A percentile compares a stretch with the other conserved stretches of the same genome.
Evolutionary conservation across 2,888 invertebrate genomes (phyloP).

Genomic region (Drosophila mulleri): DNA sequence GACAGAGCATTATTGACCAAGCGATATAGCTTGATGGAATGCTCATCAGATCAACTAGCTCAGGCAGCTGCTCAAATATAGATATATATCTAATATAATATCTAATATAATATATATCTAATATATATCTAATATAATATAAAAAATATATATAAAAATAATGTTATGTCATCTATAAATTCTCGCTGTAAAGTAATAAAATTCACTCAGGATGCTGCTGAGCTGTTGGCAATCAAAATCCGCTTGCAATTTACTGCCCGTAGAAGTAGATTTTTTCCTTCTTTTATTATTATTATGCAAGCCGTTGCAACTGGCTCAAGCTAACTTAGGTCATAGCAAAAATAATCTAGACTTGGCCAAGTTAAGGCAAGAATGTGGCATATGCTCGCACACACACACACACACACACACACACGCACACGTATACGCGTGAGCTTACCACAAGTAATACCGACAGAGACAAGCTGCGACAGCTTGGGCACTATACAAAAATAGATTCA

Average conservation of each 20-base stretch:
- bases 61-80: too few relatives aligned
- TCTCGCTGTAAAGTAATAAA: not conserved
- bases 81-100: too few relatives aligned
- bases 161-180: not conserved
- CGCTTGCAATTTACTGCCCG: slow-evolving; percentile 3
- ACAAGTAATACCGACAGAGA: slow-evolving; percentile 40
- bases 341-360: slow-evolving; percentile 19
- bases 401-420: not conserved
- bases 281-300: slow-evolving; percentile 10
- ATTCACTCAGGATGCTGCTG: slow-evolving; percentile 1
- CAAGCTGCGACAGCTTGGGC: slow-evolving; percentile 36
- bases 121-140: too few relatives aligned
- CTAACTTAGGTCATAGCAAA: slow-evolving; percentile 16
- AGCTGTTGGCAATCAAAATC: slow-evolving; percentile 2
- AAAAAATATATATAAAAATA: too few relatives aligned
- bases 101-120: too few relatives aligned
- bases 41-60: too few relatives aligned
- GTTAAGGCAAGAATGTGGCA: slow-evolving; percentile 13
- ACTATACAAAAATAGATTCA: slow-evolving; percentile 31
- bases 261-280: not conserved
- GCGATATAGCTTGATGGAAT: not conserved
- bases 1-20: not conserved
- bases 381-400: not conserved
- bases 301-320: slow-evolving; percentile 13
- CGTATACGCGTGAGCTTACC: not conserved